Base-by-base conservation (phyloP, 2,888 invertebrate genomes). In the Cryptocheilus praepositus region DNA sequence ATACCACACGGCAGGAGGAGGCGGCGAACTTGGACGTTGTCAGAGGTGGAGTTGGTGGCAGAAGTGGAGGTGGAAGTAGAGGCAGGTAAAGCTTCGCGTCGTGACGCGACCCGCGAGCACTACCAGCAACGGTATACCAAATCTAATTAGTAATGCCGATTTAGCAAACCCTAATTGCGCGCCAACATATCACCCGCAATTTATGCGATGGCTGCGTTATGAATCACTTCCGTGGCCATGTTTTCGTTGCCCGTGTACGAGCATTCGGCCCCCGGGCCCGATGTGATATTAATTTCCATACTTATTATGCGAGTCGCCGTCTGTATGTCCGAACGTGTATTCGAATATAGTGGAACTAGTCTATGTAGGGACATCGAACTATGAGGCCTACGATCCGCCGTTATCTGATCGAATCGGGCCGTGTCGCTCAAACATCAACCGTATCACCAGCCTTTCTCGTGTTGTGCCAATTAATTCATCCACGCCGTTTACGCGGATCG, bases 121-220 rank as follows among this genome's bases (percentile, higher is more conserved):
- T 36, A 36, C 36, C 36, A 36, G 36, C 36, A 64, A 66, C 73
- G 72, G 76, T 75, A 69, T 70, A 73, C 79, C 79, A 75, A 81
- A 84, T 83, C 83, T 85, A 86, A 86, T 86, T 86, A 86, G 85
- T 81, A 81, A 84, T 85, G 81, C 81, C 83, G 84, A 85, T 85
- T 83, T 81, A 81, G 82, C 83, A 79, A 83, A 81, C 83, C 86
- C 86, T 87, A 87, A 86, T 87, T 86, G 85, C 85, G 79, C 78
- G 65, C 74, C 79, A 80, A 80, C 81, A 79, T 84, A 85, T 85
- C 85, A 83, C 79, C 76, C 63, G 66, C 81, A 81, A 86, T 86
- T 86, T 85, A 86, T 86, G 83, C 74, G 76, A 78, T 76, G 73
- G 63, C 70, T 77, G 77, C 78, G 81, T 82, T 80, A 82, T 80